Conservation (phyloP, 2,113 vertebrate genomes). For the Antechinus stuartii region DNA sequence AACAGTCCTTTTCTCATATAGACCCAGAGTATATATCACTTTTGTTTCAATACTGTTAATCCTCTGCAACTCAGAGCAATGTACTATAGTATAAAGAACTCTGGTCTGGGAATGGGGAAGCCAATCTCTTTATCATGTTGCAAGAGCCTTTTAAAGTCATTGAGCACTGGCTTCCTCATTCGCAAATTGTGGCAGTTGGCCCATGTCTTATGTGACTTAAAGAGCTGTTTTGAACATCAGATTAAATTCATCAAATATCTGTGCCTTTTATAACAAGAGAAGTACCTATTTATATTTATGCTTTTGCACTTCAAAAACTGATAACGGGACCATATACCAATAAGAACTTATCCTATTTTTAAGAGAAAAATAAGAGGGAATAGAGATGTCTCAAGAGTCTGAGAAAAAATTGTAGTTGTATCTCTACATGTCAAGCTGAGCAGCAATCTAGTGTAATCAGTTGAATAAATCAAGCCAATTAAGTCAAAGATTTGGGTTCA, state of each 20-base stretch:
- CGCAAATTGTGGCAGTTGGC: neutral
- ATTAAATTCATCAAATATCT: neutral
- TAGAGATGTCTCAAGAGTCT: neutral
- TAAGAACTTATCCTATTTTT: neutral
- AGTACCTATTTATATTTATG: neutral
- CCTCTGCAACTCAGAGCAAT: neutral
- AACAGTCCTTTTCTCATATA: neutral
- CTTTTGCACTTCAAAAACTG: neutral
- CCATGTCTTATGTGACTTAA: neutral
- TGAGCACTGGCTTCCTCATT: neutral
- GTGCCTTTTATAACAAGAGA: neutral
- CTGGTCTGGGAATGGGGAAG: neutral
- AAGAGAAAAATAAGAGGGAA: neutral
- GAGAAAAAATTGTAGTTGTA: constrained; percentile 9
- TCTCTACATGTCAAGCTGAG: constrained; percentile 37
- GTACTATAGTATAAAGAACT: neutral
- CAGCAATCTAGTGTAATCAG: neutral
- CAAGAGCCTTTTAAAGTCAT: neutral
- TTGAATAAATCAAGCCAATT: constrained; percentile 30
- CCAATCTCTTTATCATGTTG: neutral
- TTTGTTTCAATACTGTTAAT: neutral
- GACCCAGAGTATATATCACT: neutral
- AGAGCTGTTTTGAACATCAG: neutral
- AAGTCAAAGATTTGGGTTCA: neutral
- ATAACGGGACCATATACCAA: neutral